phyloP scores from a whole-genome alignment of 53 echinoderm and acorn worm species.

The Holothuria scabra region DNA sequence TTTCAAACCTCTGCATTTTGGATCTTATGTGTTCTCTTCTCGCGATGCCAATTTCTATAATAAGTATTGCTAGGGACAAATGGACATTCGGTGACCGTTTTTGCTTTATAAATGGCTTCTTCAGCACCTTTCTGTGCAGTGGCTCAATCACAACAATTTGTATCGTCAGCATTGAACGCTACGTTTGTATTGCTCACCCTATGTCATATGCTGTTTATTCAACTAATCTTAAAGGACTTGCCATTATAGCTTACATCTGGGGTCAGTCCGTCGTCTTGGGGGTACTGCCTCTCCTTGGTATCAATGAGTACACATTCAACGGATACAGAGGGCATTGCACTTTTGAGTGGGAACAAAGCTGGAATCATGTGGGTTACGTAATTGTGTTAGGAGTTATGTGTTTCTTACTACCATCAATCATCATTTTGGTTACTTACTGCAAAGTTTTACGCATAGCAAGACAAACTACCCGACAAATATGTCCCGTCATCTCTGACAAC shows the following conservation, averaged over 20 bases:
- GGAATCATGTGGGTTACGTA: constrained; percentile 69
- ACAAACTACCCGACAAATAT: constrained; percentile 76
- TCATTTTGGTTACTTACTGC: constrained; percentile 73
- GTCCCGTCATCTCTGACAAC: constrained; percentile 39
- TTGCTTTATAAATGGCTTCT: constrained; percentile 79
- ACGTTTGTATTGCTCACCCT: constrained; percentile 85
- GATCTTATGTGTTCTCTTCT: constrained; percentile 74
- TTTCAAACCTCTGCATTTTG: constrained; percentile 75
- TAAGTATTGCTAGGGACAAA: constrained; percentile 56
- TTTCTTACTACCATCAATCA: constrained; percentile 70
- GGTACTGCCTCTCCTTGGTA: constrained; percentile 72
- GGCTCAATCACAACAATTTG: constrained; percentile 81
- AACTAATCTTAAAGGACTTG: constrained; percentile 59
- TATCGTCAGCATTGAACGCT: constrained; percentile 85
- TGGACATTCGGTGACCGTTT: constrained; percentile 79
- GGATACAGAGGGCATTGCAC: constrained; percentile 81
- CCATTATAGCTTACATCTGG: constrained; percentile 77
- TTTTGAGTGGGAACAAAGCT: constrained; percentile 76
- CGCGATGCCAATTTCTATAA: constrained; percentile 80
- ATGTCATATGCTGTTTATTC: constrained; percentile 77
- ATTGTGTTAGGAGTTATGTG: constrained; percentile 70
- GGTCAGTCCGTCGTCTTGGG: constrained; percentile 71
- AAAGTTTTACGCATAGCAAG: constrained; percentile 87
- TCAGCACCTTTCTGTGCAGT: constrained; percentile 82
- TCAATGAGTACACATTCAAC: constrained; percentile 75